Evolutionary conservation across 2,888 invertebrate species (phyloP), one percentile per base, ranked within the genome.

Genomic region (Helobdella robusta): DNA sequence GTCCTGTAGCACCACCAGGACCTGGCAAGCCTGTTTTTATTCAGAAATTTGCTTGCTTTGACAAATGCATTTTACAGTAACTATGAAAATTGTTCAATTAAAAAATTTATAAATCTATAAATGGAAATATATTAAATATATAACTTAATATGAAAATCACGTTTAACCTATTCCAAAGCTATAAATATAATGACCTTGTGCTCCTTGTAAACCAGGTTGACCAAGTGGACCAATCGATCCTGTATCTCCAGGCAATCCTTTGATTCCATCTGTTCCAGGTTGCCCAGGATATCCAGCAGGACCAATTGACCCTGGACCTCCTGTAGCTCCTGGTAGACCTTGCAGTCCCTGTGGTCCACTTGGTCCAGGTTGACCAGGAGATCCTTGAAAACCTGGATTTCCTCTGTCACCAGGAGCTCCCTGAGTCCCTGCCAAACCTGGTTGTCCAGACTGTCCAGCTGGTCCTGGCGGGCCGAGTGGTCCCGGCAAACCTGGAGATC

Each of bases 211-310:
- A 6, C 65, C 65, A 52, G 64, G 8, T 23, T 40, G 50, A 3
- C 67, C 67, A 23, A 34, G 64, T 25, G 48, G 50, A 36, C 69
- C 69, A 28, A 34, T 71, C 82, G 32, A 60, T 48, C 69, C 69
- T 18, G 35, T 20, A 25, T 52, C 32, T 64, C 71, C 71, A 32
- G 68, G 34, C 15, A 6, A 36, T 25, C 59, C 66, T 35, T 46
- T 28, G 30, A 25, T 23, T 18, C 64, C 64, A 20, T 28, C 28
- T 15, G 34, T n/a, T 32, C 68, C 68, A 36, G 59, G 8, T 36
- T 30, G 48, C 18, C 66, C 68, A 5, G 35, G 54, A 3, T 18
- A 34, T 34, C 67, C 67, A 15, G 56, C 34, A 60, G 64, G 56
- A 44, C 70, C 70, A 8, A 62, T 30, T 23, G 40, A 6, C 23